Percentiles rank a stretch among this genome's conserved stretches.
These are phyloP conservation scores for Aldrovandia affinis DNA, from an alignment of 2,797 vertebrate species.

Conservation along the genomic window DNA sequence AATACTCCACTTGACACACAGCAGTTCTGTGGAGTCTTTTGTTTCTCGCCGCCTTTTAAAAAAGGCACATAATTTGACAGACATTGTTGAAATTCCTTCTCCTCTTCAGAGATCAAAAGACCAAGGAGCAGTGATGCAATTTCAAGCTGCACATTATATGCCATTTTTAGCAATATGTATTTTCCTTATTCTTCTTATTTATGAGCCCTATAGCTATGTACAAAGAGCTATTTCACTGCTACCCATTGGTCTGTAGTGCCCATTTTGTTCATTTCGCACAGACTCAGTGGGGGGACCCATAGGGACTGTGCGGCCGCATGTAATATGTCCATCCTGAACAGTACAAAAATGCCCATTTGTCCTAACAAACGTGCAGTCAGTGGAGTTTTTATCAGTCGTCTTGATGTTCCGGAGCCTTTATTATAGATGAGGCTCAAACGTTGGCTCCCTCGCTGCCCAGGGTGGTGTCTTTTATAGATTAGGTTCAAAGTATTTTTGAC, in stretches of 20 bases:
- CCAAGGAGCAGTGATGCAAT: not conserved
- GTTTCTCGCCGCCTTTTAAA: not conserved
- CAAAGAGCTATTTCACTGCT: not conserved
- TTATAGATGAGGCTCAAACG: not conserved
- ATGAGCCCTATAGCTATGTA: not conserved
- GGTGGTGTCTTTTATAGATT: constrained; percentile 42
- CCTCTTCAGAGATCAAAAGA: not conserved
- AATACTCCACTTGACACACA: not conserved
- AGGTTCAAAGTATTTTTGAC: constrained; percentile 13
- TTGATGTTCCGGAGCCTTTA: not conserved
- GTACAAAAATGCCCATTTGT: not conserved
- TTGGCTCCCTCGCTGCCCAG: not conserved
- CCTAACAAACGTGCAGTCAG: not conserved
- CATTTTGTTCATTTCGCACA: not conserved
- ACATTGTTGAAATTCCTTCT: not conserved
- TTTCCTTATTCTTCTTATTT: not conserved
- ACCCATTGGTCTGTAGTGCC: not conserved
- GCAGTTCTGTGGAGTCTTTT: not conserved
- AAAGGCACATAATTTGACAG: not conserved
- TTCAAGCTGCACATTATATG: not conserved
- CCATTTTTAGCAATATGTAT: not conserved
- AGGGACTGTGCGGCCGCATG: not conserved
- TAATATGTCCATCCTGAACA: not conserved
- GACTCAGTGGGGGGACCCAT: not conserved
- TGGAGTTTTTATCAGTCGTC: not conserved